phyloP scores from a whole-genome alignment of 2,888 invertebrate genomes.

The Chrysotoxum bicinctum region DNA sequence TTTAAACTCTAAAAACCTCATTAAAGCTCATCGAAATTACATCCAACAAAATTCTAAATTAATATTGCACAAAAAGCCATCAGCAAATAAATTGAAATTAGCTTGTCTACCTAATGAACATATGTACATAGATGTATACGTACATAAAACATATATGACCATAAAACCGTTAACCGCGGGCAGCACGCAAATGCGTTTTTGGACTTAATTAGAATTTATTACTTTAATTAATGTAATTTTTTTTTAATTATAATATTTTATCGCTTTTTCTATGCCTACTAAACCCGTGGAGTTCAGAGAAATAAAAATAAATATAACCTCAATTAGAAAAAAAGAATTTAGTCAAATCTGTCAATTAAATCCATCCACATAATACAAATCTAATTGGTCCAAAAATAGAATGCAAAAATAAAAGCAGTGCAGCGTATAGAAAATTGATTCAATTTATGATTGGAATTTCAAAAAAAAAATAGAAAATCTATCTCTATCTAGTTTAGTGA shows the following conservation, averaged over 20 bases:
- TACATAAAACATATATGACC: neutral
- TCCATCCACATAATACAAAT: slow-evolving; percentile 47
- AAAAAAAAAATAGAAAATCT: neutral
- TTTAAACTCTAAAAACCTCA: neutral
- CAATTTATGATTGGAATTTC: neutral
- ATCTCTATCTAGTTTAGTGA: slow-evolving; percentile 10
- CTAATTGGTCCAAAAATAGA: slow-evolving; percentile 38
- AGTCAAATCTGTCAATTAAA: slow-evolving; percentile 46
- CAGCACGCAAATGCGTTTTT: slow-evolving; percentile 14
- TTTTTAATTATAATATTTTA: neutral
- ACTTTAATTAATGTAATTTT: slow-evolving; percentile 19
- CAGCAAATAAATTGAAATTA: neutral
- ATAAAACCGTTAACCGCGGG: slow-evolving; percentile 10
- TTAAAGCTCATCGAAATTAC: neutral
- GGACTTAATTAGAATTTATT: slow-evolving; percentile 27
- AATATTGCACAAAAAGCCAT: neutral
- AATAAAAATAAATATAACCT: neutral
- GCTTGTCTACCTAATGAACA: too few relatives aligned
- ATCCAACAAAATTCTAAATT: neutral
- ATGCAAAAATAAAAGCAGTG: slow-evolving; percentile 25
- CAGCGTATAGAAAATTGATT: slow-evolving; percentile 44
- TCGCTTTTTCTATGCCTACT: neutral
- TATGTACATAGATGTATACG: too few relatives aligned
- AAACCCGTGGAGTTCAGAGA: neutral
- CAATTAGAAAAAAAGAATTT: neutral